phyloP scores from a whole-genome alignment of 2,888 invertebrate species.

The Cheilosia variabilis region DNA sequence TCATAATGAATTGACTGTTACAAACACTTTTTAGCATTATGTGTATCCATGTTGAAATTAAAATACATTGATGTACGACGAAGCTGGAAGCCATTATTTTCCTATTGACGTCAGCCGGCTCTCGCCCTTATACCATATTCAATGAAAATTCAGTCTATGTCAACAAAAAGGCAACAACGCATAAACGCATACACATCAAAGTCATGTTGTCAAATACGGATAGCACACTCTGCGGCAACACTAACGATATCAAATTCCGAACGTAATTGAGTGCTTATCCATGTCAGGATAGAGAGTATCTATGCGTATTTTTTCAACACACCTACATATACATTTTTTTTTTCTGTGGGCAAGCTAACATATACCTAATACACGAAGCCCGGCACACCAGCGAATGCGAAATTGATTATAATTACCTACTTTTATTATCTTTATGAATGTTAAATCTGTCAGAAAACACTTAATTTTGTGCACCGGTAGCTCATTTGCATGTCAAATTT shows the following conservation, averaged over 20 bases:
- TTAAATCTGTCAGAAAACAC: slow-evolving; percentile 46
- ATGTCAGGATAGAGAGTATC: slow-evolving; percentile 32
- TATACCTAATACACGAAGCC: not conserved
- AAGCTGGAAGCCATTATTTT: slow-evolving; percentile 26
- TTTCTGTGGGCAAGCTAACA: not conserved
- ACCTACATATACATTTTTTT: not conserved
- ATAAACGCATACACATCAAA: not conserved
- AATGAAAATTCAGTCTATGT: slow-evolving; percentile 27
- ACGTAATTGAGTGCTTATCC: slow-evolving; percentile 66
- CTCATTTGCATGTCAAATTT: slow-evolving; percentile 44
- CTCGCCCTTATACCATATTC: slow-evolving; percentile 25
- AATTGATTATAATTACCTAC: slow-evolving; percentile 64
- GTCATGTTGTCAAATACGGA: slow-evolving; percentile 34
- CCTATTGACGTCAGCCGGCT: slow-evolving; percentile 60
- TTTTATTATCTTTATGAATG: slow-evolving; percentile 61
- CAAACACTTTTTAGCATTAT: slow-evolving; percentile 23
- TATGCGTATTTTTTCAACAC: not conserved
- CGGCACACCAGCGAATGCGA: slow-evolving; percentile 8
- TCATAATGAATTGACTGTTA: slow-evolving; percentile 29
- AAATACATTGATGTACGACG: slow-evolving; percentile 33
- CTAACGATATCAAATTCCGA: slow-evolving; percentile 36
- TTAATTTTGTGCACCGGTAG: slow-evolving; percentile 18
- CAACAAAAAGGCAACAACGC: slow-evolving; percentile 9
- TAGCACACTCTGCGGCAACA: slow-evolving; percentile 6
- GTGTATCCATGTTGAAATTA: slow-evolving; percentile 38